phyloP scores from a whole-genome alignment of 1,140 invertebrate species.

The Platorchestia sp. region DNA sequence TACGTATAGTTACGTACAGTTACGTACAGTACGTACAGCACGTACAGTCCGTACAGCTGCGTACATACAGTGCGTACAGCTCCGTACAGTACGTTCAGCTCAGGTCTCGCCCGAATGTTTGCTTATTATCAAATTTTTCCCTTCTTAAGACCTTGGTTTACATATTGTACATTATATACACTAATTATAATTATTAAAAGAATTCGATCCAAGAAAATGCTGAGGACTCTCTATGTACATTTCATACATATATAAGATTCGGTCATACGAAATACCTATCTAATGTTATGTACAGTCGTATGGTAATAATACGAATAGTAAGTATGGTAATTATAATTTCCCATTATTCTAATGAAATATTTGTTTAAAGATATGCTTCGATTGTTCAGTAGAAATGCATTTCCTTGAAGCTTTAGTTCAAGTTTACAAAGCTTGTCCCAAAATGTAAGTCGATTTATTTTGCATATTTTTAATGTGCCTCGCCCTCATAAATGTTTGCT shows the following conservation, averaged over 20 bases:
- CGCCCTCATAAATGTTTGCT: too few species aligned
- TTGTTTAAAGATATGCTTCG: slow-evolving; percentile 29
- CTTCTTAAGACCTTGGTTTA: neutral
- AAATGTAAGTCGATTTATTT: too few species aligned
- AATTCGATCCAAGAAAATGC: neutral
- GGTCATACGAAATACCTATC: slow-evolving; percentile 12
- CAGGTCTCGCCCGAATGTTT: too few species aligned
- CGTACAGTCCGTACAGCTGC: neutral
- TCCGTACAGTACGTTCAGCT: too few species aligned
- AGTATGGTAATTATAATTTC: neutral
- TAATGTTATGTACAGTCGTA: neutral
- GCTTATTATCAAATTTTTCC: too few species aligned
- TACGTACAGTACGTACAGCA: too few species aligned
- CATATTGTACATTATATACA: neutral
- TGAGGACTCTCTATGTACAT: neutral
- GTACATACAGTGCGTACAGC: neutral
- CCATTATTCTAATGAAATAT: neutral
- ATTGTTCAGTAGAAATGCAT: slow-evolving; percentile 33
- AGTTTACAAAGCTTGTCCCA: too few species aligned
- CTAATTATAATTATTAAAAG: neutral
- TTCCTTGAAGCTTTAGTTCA: neutral
- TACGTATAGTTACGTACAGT: neutral
- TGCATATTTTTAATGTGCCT: too few species aligned
- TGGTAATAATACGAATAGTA: neutral
- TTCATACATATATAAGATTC: slow-evolving; percentile 4